phyloP scores from a whole-genome alignment of 2,888 invertebrate genomes.

The Dryadula phaetusa region DNA sequence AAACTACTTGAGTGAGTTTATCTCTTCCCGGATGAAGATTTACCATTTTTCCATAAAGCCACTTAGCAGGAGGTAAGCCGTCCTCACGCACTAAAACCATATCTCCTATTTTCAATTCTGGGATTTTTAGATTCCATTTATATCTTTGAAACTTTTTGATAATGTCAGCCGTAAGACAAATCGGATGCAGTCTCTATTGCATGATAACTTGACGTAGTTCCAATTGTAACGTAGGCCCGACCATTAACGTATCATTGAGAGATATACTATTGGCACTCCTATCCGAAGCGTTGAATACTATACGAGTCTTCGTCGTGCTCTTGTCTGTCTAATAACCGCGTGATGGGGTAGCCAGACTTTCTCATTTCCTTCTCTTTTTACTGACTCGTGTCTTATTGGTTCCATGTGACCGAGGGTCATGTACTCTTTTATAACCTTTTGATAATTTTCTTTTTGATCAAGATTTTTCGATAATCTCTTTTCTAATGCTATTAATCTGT shows the following conservation, averaged over 20 bases:
- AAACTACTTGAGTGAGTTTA: too few relatives aligned
- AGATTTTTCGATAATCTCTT: constrained; percentile 17
- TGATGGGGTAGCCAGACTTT: constrained; percentile 17
- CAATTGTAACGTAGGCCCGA: constrained; percentile 40
- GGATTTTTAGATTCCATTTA: too few relatives aligned
- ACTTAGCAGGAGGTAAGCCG: too few relatives aligned
- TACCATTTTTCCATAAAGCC: too few relatives aligned
- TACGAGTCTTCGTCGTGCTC: constrained; percentile 8
- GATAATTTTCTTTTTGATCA: constrained; percentile 12
- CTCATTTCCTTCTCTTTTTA: not conserved
- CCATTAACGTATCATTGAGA: constrained; percentile 31
- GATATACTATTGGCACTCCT: constrained; percentile 4
- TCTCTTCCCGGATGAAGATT: too few relatives aligned
- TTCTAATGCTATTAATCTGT: constrained; percentile 5
- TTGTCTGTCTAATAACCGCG: constrained; percentile 14
- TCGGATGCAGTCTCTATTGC: constrained; percentile 42
- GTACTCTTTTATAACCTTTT: constrained; percentile 5
- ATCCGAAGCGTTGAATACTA: constrained; percentile 19
- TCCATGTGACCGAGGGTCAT: constrained; percentile 2
- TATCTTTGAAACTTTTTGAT: constrained; percentile 9
- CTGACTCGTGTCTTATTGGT: too few relatives aligned
- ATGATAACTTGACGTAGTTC: constrained; percentile 45
- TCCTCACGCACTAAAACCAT: too few relatives aligned
- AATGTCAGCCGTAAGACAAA: constrained; percentile 19
- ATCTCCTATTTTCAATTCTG: too few relatives aligned